Evolutionary conservation across 2,113 vertebrate species (phyloP).

Genomic region (Ardeotis arabs): DNA sequence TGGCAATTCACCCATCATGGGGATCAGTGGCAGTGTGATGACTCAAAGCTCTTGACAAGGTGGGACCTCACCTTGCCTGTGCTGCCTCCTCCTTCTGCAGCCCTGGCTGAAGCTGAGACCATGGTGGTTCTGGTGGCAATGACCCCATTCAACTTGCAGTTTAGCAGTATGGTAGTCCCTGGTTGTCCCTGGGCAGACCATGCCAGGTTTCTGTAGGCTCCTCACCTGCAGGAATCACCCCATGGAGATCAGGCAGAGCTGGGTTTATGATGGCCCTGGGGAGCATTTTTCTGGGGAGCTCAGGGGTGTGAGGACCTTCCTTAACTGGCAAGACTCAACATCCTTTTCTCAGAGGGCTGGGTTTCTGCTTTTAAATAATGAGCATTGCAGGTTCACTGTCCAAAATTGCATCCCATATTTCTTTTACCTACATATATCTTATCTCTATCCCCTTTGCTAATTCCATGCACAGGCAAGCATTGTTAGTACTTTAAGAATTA

Average conservation of each 20-base stretch:
- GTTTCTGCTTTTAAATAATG: not conserved
- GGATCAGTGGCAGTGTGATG: not conserved
- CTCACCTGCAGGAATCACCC: not conserved
- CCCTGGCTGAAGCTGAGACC: not conserved
- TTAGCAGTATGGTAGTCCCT: not conserved
- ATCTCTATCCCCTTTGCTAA: not conserved
- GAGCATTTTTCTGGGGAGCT: not conserved
- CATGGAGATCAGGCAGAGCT: not conserved
- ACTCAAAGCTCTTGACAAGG: not conserved
- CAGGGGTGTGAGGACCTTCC: not conserved
- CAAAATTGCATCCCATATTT: not conserved
- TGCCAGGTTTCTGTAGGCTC: not conserved
- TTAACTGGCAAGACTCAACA: not conserved
- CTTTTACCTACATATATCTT: not conserved
- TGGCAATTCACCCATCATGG: not conserved
- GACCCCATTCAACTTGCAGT: not conserved
- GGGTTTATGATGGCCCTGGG: not conserved
- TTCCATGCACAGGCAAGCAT: constrained; percentile 35
- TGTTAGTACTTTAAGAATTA: constrained; percentile 67
- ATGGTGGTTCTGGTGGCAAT: not conserved
- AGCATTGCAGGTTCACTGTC: not conserved
- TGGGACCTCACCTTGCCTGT: not conserved
- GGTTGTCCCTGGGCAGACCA: not conserved
- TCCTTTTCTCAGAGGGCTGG: not conserved
- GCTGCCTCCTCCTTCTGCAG: not conserved